These are phyloP conservation scores for Drosophila watanabei DNA, from an alignment of 1,140 invertebrate species.

Conservation along the genomic window DNA sequence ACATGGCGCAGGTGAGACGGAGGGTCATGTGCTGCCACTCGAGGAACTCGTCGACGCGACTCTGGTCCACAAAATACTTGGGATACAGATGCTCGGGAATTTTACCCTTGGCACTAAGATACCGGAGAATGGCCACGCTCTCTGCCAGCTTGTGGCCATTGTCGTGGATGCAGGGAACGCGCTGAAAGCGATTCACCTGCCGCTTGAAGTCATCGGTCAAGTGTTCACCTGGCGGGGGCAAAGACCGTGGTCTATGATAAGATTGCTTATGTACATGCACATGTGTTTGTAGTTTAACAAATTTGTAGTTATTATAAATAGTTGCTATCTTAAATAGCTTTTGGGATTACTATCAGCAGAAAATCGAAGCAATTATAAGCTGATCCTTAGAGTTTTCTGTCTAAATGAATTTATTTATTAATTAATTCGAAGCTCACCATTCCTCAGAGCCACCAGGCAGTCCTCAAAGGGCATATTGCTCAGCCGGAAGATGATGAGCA, in stretches of 20 bases:
- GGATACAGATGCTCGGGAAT: conserved; percentile 91
- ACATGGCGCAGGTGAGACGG: conserved; percentile 89
- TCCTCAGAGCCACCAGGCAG: conserved; percentile 87
- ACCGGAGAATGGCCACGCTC: conserved; percentile 89
- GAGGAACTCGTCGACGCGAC: conserved; percentile 93
- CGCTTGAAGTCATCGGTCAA: conserved; percentile 89
- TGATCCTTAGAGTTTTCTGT: not conserved
- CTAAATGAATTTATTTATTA: not conserved
- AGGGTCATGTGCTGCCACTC: conserved; percentile 95
- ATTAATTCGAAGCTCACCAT: conserved; percentile 87
- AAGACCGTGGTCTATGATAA: conserved; percentile 48
- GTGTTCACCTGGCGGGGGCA: conserved; percentile 89
- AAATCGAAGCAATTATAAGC: not conserved
- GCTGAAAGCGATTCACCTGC: conserved; percentile 91
- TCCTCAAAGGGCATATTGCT: conserved; percentile 89
- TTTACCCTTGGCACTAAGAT: conserved; percentile 77
- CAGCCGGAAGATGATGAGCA: conserved; percentile 90
- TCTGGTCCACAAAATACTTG: conserved; percentile 88
- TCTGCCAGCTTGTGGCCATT: conserved; percentile 92
- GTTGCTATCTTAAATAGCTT: not conserved
- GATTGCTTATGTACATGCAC: conserved; percentile 12
- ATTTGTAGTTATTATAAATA: not conserved
- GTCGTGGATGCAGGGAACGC: conserved; percentile 91
- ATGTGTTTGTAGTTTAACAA: not conserved
- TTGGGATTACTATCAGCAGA: not conserved